Evolutionary conservation across 2,797 vertebrate species (phyloP).

Genomic region (Pipistrellus pipistrellus): DNA sequence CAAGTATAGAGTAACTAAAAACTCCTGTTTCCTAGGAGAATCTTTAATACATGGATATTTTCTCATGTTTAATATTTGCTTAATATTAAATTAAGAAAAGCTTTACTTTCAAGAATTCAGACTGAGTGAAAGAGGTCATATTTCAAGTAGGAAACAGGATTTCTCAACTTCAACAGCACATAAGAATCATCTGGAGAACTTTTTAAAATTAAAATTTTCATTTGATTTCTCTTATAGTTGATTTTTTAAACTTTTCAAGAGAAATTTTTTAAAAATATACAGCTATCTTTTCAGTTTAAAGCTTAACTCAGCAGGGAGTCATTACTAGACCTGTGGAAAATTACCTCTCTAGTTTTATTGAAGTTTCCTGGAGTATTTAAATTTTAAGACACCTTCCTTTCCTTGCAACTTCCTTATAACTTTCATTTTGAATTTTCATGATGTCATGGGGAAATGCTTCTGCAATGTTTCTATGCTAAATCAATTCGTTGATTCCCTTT

Average conservation of each 20-base stretch:
- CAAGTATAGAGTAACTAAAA: background rate
- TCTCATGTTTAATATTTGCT: background rate
- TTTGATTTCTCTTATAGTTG: slow-evolving; percentile 1
- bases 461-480: slow-evolving; percentile 14
- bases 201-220: slow-evolving; percentile 7
- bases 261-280: background rate
- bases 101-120: slow-evolving; percentile 26
- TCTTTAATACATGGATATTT: background rate
- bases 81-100: slow-evolving; percentile 33
- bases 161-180: background rate
- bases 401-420: background rate
- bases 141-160: background rate
- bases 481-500: slow-evolving; percentile 50
- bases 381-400: background rate
- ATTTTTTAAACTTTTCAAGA: slow-evolving; percentile 14
- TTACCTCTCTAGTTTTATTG: background rate
- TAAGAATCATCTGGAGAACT: background rate
- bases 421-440: slow-evolving; percentile 56
- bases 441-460: background rate
- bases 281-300: slow-evolving; percentile 42
- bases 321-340: background rate
- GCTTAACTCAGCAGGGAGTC: background rate
- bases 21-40: background rate
- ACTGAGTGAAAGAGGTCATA: background rate
- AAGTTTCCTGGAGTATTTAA: background rate